These are phyloP conservation scores for Enteromius viviparus DNA, from an alignment of 2,797 vertebrate species.

Conservation along the genomic window DNA sequence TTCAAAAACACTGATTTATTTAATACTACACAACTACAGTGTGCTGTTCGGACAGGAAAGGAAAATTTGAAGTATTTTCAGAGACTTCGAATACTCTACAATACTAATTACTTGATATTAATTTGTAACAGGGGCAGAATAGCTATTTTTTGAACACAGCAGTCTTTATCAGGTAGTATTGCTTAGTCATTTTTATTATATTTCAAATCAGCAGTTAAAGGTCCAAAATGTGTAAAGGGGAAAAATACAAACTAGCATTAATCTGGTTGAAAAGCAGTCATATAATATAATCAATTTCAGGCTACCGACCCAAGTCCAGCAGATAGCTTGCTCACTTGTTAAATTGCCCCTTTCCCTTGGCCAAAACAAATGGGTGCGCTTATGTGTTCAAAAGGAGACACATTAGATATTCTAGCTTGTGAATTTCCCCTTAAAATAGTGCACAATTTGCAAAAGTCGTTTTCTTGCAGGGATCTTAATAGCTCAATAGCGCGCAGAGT, in stretches of 20 bases:
- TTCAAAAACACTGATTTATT: not conserved
- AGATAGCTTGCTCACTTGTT: constrained; percentile 30
- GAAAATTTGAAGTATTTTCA: not conserved
- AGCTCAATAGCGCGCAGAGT: constrained; percentile 37
- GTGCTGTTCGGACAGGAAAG: not conserved
- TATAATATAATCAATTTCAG: constrained; percentile 20
- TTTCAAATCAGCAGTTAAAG: not conserved
- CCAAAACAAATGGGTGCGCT: constrained; percentile 24
- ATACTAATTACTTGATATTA: not conserved
- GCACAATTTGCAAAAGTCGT: constrained; percentile 48
- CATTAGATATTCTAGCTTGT: constrained; percentile 38
- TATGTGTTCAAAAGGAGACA: constrained; percentile 30
- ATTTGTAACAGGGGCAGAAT: not conserved
- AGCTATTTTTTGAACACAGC: not conserved
- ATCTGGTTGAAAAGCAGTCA: constrained; percentile 10
- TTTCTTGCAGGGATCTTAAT: constrained; percentile 42
- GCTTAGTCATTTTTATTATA: not conserved
- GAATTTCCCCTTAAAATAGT: constrained; percentile 41
- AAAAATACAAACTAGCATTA: constrained; percentile 13
- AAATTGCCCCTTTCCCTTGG: not conserved
- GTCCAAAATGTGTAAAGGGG: not conserved
- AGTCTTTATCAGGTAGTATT: not conserved
- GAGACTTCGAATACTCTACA: not conserved
- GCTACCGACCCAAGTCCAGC: constrained; percentile 1
- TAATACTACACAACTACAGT: not conserved